phyloP scores from a whole-genome alignment of 2,888 invertebrate genomes.

The Phaonia tiefii region DNA sequence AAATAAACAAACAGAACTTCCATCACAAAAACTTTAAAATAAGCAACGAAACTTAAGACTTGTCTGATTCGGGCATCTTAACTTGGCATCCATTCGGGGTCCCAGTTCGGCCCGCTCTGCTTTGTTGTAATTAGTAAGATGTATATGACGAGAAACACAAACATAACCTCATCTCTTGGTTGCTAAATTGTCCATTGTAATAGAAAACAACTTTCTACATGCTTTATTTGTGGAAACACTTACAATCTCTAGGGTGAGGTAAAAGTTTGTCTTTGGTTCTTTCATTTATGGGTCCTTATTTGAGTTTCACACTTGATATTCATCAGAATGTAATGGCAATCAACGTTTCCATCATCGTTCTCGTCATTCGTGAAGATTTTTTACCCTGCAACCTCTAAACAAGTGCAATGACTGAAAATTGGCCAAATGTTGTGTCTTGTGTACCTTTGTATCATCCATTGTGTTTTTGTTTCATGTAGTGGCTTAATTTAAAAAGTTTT shows the following conservation, averaged over 20 bases:
- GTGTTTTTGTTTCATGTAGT: slow-evolving; percentile 55
- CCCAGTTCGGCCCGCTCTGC: no score
- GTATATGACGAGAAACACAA: neutral
- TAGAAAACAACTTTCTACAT: no score
- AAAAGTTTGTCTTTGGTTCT: slow-evolving; percentile 39
- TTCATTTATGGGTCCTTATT: slow-evolving; percentile 39
- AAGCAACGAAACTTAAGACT: slow-evolving; percentile 5
- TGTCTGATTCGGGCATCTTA: slow-evolving; percentile 1
- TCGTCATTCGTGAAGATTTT: no score
- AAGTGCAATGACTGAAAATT: no score
- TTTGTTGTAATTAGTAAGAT: slow-evolving; percentile 16
- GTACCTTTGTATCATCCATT: no score
- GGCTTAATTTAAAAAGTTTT: slow-evolving; percentile 64
- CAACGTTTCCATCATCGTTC: slow-evolving; percentile 15
- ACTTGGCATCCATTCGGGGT: no score
- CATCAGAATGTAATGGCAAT: slow-evolving; percentile 28
- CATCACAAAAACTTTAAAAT: slow-evolving; percentile 33
- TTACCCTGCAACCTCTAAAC: no score
- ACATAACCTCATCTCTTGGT: slow-evolving; percentile 30
- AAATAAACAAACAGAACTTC: slow-evolving; percentile 37
- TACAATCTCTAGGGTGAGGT: neutral
- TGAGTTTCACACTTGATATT: slow-evolving; percentile 45
- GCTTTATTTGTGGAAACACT: neutral
- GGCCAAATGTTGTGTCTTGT: no score
- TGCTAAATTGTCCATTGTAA: no score